Evolutionary conservation across 30 jellyfish, hydroid and myxozoan genomes (phyloP).

Genomic region (Rhopilema esculentum): DNA sequence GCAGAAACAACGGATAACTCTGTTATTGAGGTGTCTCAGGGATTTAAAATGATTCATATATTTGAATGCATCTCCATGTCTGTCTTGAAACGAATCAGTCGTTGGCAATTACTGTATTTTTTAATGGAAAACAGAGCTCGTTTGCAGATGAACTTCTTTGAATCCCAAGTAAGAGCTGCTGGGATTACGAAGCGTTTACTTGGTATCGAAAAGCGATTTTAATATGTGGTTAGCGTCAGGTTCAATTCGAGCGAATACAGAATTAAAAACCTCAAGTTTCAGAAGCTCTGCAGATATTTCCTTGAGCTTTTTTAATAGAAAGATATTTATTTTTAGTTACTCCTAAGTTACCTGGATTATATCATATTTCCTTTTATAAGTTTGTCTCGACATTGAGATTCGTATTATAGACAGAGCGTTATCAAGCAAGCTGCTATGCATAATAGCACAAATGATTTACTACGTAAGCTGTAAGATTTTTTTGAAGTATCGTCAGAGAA

Average conservation of each 20-base stretch:
- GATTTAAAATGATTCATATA: not conserved
- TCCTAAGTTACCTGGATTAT: not conserved
- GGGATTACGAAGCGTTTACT: not conserved
- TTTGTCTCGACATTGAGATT: not conserved
- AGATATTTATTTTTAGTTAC: not conserved
- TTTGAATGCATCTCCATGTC: not conserved
- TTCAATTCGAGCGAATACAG: not conserved
- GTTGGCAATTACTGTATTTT: not conserved
- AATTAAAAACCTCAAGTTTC: not conserved
- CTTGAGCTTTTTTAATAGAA: not conserved
- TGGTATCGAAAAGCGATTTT: not conserved
- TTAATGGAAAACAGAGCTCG: not conserved
- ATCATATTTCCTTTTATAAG: not conserved
- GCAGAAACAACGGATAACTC: not conserved
- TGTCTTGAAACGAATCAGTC: not conserved
- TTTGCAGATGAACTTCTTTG: not conserved
- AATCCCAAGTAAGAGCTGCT: not conserved
- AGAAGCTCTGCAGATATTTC: not conserved
- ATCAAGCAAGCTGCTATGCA: too few species aligned
- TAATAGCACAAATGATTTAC: too few species aligned
- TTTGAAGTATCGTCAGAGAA: too few species aligned
- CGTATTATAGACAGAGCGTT: not conserved
- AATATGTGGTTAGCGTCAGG: not conserved
- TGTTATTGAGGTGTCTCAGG: not conserved
- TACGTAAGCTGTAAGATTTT: too few species aligned